These are phyloP conservation scores for Drosophila nigrodunni DNA, from an alignment of 1,140 invertebrate genomes.

Conservation along the genomic window DNA sequence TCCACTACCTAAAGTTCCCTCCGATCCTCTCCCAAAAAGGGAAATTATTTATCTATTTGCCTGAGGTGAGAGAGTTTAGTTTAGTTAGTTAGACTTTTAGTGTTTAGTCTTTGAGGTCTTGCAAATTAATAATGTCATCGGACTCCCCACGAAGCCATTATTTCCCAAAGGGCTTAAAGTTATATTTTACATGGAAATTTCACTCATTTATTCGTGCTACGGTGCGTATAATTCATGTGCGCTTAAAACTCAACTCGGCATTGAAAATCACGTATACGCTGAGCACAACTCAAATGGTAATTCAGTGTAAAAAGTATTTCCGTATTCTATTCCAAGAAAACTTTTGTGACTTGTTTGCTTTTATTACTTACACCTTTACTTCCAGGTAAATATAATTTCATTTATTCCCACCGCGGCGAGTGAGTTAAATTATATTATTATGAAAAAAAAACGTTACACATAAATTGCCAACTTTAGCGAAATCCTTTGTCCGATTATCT, in stretches of 20 bases:
- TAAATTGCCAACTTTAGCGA: constrained; percentile 6
- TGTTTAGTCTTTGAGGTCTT: constrained; percentile 11
- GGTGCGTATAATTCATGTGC: constrained; percentile 8
- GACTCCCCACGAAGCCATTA: constrained; percentile 7
- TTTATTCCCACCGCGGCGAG: constrained; percentile 1
- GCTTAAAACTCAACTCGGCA: neutral
- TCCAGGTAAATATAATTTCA: neutral
- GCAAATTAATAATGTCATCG: constrained; percentile 24
- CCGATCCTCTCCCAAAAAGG: neutral
- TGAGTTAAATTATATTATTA: constrained; percentile 28
- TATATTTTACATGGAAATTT: neutral
- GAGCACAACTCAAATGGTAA: no score
- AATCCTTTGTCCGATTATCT: constrained; percentile 37
- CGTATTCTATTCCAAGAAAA: no score
- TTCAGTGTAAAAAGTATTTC: no score
- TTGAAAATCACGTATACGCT: neutral
- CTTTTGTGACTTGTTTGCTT: no score
- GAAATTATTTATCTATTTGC: constrained; percentile 26
- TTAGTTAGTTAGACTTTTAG: constrained; percentile 10
- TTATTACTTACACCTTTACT: neutral
- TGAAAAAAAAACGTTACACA: constrained; percentile 12
- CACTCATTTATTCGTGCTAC: neutral
- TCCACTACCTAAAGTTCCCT: no score
- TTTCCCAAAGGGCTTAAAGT: constrained; percentile 12
- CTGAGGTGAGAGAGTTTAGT: constrained; percentile 4